Conservation (phyloP, 2,797 vertebrate genomes). For the Petrocephalus schoutedeni region DNA sequence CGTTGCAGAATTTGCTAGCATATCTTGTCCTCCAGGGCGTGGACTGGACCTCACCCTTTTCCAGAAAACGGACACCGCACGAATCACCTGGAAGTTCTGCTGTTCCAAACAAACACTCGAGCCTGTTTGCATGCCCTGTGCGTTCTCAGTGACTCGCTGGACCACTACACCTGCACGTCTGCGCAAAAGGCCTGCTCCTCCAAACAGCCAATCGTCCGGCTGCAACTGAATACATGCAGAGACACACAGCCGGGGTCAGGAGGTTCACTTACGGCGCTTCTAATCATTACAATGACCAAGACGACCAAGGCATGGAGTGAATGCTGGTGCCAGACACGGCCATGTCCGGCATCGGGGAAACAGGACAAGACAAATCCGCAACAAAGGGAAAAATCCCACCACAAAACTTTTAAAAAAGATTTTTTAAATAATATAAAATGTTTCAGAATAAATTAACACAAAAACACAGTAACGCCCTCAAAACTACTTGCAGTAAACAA, state of each 20-base stretch:
- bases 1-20: neutral
- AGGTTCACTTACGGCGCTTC: neutral
- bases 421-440: neutral
- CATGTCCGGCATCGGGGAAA: neutral
- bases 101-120: neutral
- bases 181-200: neutral
- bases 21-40: neutral
- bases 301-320: neutral
- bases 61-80: neutral
- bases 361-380: neutral
- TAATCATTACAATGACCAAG: neutral
- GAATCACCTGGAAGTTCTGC: neutral
- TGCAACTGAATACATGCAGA: neutral
- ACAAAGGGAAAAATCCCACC: neutral
- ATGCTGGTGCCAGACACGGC: neutral
- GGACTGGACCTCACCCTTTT: neutral
- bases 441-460: neutral
- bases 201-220: neutral
- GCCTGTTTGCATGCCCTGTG: neutral
- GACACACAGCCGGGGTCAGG: neutral
- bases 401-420: neutral
- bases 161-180: neutral
- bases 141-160: neutral
- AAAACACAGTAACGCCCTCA: neutral
- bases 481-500: neutral